A percentile compares a stretch with the other conserved stretches of the same genome.
phyloP scores from a whole-genome alignment of 2,888 invertebrate species.

The Hirudinaria manillensis region DNA sequence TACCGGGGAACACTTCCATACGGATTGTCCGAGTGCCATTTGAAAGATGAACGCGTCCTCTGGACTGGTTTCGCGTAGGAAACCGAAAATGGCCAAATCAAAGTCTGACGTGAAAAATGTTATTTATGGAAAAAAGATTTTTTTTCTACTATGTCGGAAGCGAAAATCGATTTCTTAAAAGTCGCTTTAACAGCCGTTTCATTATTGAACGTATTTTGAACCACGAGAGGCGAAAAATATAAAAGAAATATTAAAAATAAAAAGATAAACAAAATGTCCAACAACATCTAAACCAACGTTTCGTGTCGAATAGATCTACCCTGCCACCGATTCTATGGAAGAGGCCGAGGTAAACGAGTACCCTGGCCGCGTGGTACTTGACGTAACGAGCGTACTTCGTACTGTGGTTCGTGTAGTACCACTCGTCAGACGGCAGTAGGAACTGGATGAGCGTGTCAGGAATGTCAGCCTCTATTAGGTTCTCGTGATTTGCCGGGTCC shows the following conservation, averaged over 20 bases:
- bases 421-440: constrained; percentile 64
- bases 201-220: too few relatives aligned
- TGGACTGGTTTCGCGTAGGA: constrained; percentile 45
- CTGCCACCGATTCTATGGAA: constrained; percentile 62
- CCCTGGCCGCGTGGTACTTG: constrained; percentile 63
- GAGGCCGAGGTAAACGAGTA: constrained; percentile 63
- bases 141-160: background rate
- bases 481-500: constrained; percentile 59
- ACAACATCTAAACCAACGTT: constrained; percentile 52
- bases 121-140: background rate
- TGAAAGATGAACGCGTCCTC: constrained; percentile 59
- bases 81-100: constrained; percentile 11
- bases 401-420: constrained; percentile 66
- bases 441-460: constrained; percentile 63
- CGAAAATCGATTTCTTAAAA: background rate
- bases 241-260: too few relatives aligned
- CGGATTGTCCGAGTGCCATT: constrained; percentile 57
- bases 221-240: too few relatives aligned
- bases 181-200: too few relatives aligned
- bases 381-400: constrained; percentile 63
- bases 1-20: constrained; percentile 50
- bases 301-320: constrained; percentile 61
- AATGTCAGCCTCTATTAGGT: constrained; percentile 60
- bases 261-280: too few relatives aligned
- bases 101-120: constrained; percentile 30